Percentiles rank a stretch among this genome's conserved stretches.
These are phyloP conservation scores for Glyptemys insculpta DNA, from an alignment of 2,797 vertebrate genomes.

Conservation along the genomic window DNA sequence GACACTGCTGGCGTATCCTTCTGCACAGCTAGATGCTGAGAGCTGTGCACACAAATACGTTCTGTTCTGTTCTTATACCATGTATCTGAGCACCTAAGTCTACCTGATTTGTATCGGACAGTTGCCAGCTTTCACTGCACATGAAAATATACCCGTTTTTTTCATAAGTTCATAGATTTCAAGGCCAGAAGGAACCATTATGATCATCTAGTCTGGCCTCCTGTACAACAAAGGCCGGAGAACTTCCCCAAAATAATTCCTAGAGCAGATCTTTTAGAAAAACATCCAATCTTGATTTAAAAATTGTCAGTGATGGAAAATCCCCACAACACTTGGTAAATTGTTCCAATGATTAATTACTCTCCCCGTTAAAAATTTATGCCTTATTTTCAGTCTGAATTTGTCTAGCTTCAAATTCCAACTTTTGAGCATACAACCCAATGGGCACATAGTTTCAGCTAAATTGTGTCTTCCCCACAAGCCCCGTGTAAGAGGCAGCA, in stretches of 20 bases:
- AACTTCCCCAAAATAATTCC: too few relatives aligned
- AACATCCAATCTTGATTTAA: too few relatives aligned
- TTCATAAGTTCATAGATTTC: not conserved
- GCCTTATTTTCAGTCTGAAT: not conserved
- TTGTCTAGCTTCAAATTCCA: not conserved
- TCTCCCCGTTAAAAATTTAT: not conserved
- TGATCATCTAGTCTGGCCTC: not conserved
- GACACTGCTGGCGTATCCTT: not conserved
- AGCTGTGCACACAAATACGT: not conserved
- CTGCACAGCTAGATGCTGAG: not conserved
- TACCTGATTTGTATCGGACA: not conserved
- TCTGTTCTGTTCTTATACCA: not conserved
- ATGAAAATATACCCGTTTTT: not conserved
- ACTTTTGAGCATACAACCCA: not conserved
- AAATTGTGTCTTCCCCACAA: not conserved
- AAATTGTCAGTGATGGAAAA: too few relatives aligned
- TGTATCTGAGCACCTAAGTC: not conserved
- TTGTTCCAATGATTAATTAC: not conserved
- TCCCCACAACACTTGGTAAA: not conserved
- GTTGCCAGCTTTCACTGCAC: not conserved
- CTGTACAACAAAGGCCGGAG: not conserved
- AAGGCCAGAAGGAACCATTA: not conserved
- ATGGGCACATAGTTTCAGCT: not conserved
- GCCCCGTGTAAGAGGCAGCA: not conserved
- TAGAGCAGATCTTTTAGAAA: too few relatives aligned